Conservation (phyloP, 2,888 invertebrate species). For the Himalopsyche japonica region DNA sequence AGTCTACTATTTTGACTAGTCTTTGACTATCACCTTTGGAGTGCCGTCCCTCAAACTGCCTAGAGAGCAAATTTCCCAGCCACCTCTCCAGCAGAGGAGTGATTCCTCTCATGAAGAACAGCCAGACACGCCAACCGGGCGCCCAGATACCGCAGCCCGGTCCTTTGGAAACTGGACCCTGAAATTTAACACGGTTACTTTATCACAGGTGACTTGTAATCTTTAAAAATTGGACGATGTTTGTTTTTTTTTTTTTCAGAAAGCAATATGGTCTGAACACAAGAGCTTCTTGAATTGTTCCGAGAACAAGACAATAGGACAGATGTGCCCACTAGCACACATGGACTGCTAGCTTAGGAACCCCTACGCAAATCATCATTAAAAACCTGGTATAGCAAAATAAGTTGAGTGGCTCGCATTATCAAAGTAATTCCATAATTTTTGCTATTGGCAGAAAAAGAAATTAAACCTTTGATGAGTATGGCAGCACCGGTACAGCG, state of each 20-base stretch:
- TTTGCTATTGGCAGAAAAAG: too few species aligned
- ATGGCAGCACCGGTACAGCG: too few species aligned
- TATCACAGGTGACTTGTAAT: not conserved
- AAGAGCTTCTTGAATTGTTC: slow-evolving; percentile 1
- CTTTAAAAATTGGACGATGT: not conserved
- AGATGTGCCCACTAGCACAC: slow-evolving; percentile 29
- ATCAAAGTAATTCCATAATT: too few species aligned
- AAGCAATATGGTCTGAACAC: not conserved
- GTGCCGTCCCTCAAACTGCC: slow-evolving; percentile 99
- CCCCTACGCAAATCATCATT: slow-evolving; percentile 60
- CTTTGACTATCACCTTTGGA: slow-evolving; percentile 72
- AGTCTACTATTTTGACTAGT: too few species aligned
- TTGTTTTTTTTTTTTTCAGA: not conserved
- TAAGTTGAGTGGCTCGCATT: too few species aligned
- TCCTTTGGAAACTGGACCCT: slow-evolving; percentile 98
- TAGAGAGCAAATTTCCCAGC: slow-evolving; percentile 97
- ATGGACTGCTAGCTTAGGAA: slow-evolving; percentile 54
- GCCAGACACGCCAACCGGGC: slow-evolving; percentile 99
- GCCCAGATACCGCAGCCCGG: slow-evolving; percentile 99
- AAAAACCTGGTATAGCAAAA: too few species aligned
- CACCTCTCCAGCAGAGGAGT: slow-evolving; percentile 97
- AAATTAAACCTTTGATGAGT: too few species aligned
- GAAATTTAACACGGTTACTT: slow-evolving; percentile 15
- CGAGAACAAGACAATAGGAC: slow-evolving; percentile 1
- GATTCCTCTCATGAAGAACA: slow-evolving; percentile 99